Evolutionary conservation across 2,113 vertebrate genomes (phyloP), one percentile per base, ranked within the genome.

Genomic region (Alectura lathami): DNA sequence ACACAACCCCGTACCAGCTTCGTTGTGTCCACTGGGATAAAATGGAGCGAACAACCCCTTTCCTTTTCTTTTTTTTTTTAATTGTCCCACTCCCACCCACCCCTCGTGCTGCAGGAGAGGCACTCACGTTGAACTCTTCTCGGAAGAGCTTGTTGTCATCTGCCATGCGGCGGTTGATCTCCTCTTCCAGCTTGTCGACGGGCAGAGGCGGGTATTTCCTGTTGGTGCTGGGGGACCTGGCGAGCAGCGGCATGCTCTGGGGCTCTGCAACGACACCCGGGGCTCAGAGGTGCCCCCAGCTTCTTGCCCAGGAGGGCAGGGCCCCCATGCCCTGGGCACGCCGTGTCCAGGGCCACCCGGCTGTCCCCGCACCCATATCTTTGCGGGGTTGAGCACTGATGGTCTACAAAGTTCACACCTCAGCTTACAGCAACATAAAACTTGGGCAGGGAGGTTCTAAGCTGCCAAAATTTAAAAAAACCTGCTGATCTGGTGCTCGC

Each of bases 111-210:
- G 30, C 56, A 24, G 17, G 13, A 42, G 20, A 62, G 64, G 73
- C 64, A 98, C 98, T 98, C 98, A 99, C 99, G 10, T 99, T 99
- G 96, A 99, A 99, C 97, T 99, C 99, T 93, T 99, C 99, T 75
- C 99, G 98, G 96, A 99, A 99, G 92, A 99, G 99, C 91, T 99
- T 99, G 97, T 99, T 99, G 98, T 99, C 99, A 34, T 99, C 99
- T 3, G 99, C 99, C 99, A 99, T 99, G 88, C 99, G 98, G 27
- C 99, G 98, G 88, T 99, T 99, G 97, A 99, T 99, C 97, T 99
- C 99, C 97, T 99, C 99, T 96, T 99, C 99, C 57, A 99, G 98
- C 95, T 99, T 99, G 93, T 99, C 99, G 9, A 99, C 98, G 13
- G 98, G 98, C 97, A 99, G 98, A 1, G 99, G 99, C 1, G 99